A percentile compares a stretch with the other conserved stretches of the same genome.
Conservation (phyloP, 2,888 invertebrate species). For the Zaprionus obscuricornis region DNA sequence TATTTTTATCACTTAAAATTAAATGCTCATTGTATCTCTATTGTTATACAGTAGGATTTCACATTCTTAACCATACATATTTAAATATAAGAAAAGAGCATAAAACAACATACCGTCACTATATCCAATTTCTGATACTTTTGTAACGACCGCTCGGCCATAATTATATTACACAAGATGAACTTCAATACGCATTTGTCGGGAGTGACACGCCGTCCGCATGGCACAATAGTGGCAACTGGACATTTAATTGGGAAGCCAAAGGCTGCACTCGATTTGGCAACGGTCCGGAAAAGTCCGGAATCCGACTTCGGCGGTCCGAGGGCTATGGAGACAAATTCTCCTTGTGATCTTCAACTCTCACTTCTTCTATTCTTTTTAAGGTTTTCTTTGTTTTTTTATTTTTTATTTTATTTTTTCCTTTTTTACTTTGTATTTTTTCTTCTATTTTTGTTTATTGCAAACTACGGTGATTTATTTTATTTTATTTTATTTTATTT, state of each 20-base stretch:
- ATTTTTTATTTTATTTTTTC: background rate
- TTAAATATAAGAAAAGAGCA: slow-evolving; percentile 1
- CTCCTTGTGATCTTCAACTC: background rate
- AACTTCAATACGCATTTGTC: slow-evolving; percentile 84
- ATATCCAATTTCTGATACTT: slow-evolving; percentile 83
- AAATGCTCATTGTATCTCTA: too few relatives aligned
- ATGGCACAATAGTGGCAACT: slow-evolving; percentile 80
- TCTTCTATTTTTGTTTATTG: background rate
- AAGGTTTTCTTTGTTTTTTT: background rate
- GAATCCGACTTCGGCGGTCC: slow-evolving; percentile 23
- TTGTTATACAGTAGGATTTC: too few relatives aligned
- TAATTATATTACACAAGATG: slow-evolving; percentile 84
- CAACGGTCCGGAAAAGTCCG: slow-evolving; percentile 27
- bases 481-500: background rate
- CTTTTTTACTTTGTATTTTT: background rate
- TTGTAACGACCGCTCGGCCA: slow-evolving; percentile 84
- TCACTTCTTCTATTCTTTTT: slow-evolving; percentile 20
- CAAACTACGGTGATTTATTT: background rate
- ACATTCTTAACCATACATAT: background rate
- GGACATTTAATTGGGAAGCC: slow-evolving; percentile 67
- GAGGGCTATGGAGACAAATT: slow-evolving; percentile 5
- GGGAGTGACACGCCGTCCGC: slow-evolving; percentile 82
- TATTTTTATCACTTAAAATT: too few relatives aligned
- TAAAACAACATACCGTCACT: slow-evolving; percentile 84
- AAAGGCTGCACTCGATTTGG: slow-evolving; percentile 30